These are phyloP conservation scores for Grus americana DNA, from an alignment of 2,113 vertebrate genomes.

Conservation along the genomic window DNA sequence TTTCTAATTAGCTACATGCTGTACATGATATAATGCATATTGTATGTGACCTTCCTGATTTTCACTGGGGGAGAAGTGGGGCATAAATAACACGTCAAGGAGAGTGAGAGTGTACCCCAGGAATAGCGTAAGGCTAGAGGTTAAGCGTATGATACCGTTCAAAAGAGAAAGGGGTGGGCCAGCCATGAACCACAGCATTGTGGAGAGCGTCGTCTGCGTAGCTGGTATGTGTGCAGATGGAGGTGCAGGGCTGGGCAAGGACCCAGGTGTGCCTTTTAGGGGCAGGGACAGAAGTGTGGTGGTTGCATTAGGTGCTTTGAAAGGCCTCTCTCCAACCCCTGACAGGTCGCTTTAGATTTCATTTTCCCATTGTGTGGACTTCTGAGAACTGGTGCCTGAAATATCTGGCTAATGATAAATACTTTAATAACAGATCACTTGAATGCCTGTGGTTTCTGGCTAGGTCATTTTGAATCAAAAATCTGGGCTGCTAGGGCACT, in stretches of 20 bases:
- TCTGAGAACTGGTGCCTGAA: background rate
- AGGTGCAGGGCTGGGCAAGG: background rate
- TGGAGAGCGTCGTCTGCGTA: rapidly evolving
- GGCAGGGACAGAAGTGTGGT: background rate
- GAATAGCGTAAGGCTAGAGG: background rate
- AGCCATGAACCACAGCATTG: background rate
- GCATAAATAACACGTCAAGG: background rate
- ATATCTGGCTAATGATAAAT: background rate
- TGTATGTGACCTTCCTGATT: background rate
- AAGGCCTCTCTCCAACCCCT: background rate
- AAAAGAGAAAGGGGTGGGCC: background rate
- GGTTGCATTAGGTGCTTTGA: background rate
- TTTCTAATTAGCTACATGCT: background rate
- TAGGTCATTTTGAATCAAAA: background rate
- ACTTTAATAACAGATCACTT: background rate
- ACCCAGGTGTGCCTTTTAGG: background rate
- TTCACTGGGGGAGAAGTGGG: background rate
- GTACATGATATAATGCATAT: rapidly evolving
- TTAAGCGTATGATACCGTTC: rapidly evolving
- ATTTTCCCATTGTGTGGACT: background rate
- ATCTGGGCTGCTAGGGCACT: background rate
- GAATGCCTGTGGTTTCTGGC: background rate
- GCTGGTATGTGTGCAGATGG: background rate
- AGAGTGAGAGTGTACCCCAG: background rate
- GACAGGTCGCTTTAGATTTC: background rate